phyloP scores from a whole-genome alignment of 2,113 vertebrate species.

The Oceanites oceanicus region DNA sequence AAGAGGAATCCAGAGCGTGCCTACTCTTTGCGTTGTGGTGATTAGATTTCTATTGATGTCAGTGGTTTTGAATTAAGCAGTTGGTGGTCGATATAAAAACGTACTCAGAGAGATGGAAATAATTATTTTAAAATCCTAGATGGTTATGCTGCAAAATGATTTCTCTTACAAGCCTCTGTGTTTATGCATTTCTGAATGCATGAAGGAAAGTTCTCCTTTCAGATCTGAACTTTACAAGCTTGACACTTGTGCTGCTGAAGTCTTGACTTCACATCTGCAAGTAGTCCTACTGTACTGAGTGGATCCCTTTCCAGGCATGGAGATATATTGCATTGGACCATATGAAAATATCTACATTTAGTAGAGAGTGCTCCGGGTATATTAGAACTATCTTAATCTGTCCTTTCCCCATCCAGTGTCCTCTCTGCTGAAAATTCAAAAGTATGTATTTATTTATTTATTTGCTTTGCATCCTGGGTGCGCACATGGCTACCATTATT shows the following conservation, averaged over 20 bases:
- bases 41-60: not conserved
- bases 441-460: not conserved
- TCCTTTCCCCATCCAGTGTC: not conserved
- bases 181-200: not conserved
- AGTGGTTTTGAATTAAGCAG: not conserved
- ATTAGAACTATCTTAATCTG: not conserved
- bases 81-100: not conserved
- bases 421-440: not conserved
- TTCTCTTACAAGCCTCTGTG: not conserved
- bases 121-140: not conserved
- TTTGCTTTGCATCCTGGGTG: not conserved
- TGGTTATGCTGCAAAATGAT: not conserved
- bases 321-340: not conserved
- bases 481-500: not conserved
- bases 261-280: not conserved
- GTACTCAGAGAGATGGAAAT: not conserved
- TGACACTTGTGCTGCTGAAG: not conserved
- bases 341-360: not conserved
- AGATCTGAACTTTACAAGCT: not conserved
- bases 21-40: not conserved
- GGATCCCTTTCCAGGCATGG: not conserved
- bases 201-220: not conserved
- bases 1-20: not conserved
- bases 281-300: not conserved
- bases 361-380: not conserved